A percentile compares a stretch with the other conserved stretches of the same genome.
Evolutionary conservation across 1,140 invertebrate species (phyloP).

Genomic region (Euglossa dilemma): DNA sequence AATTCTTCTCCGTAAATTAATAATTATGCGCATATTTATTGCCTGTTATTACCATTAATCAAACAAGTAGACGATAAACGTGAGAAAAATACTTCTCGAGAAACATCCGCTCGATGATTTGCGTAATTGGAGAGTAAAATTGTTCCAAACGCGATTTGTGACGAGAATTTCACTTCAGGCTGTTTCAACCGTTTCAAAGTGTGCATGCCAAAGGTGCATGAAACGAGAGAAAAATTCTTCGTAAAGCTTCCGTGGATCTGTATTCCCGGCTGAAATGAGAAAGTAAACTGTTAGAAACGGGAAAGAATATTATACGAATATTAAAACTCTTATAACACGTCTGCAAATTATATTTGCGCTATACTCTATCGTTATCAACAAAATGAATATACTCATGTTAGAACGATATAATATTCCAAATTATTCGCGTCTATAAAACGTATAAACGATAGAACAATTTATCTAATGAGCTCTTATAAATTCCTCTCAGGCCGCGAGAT

Average conservation of each 20-base stretch:
- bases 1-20: neutral
- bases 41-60: neutral
- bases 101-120: slow-evolving; percentile 2
- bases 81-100: neutral
- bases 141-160: slow-evolving; percentile 10
- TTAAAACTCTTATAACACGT: too few species aligned
- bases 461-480: neutral
- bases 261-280: neutral
- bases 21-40: neutral
- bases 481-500: neutral
- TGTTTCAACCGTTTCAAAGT: neutral
- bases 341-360: too few species aligned
- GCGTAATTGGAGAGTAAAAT: slow-evolving; percentile 31
- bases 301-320: too few species aligned
- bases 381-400: neutral
- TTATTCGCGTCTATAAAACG: neutral
- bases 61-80: neutral
- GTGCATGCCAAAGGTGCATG: neutral
- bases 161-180: slow-evolving; percentile 17
- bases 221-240: neutral
- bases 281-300: neutral
- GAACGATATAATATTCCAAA: neutral
- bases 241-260: neutral
- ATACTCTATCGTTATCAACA: neutral
- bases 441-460: neutral